Base-by-base conservation (phyloP, 2,797 vertebrate genomes). In the Dipus sagitta region DNA sequence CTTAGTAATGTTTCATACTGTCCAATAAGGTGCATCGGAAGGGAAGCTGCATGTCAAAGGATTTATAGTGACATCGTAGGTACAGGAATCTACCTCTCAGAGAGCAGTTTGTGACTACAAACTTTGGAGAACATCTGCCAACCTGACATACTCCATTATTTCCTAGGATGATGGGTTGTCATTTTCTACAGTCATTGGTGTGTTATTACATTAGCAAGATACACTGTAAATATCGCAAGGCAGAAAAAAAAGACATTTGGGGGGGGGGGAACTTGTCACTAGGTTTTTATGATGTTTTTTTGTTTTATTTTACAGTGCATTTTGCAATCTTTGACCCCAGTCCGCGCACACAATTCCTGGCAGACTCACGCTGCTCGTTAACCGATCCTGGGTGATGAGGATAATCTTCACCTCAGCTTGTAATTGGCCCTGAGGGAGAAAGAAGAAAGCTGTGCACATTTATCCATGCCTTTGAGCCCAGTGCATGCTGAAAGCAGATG, bases 1-100 rank as follows among this genome's bases (percentile, higher is more conserved):
- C 96, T 97, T 86, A 93, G 77, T 95, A 96, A 96, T 89, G 79
- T 90, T 97, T 97, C 96, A 23, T 72, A 86, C 92, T 91, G 93
- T 95, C 60, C 5, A 94, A 23, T 4, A n/a, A 75, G 76, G 82
- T 96, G 75, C 58, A 94, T 97, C 60, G 96, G 82, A 93, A 92
- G 76, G 1, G 24, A 97, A 78, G n/a, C 74, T 91, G 34, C 52
- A 17, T 79, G 42, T 94, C 71, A 96, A 97, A 95, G 71, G 34
- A 95, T 96, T 94, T 96, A 92, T 60, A 93, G 71, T 38, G 6
- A 47, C 58, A 38, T 62, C 12, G 8, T 58, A 77, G 79, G 80
- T 86, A 81, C 95, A 95, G 84, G 17, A 86, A 13, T 47, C 42
- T 68, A 32, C 12, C 38, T 30, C 86, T 93, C 68, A 88, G 24